phyloP scores from a whole-genome alignment of 2,113 vertebrate genomes.

The Sorex fumeus region DNA sequence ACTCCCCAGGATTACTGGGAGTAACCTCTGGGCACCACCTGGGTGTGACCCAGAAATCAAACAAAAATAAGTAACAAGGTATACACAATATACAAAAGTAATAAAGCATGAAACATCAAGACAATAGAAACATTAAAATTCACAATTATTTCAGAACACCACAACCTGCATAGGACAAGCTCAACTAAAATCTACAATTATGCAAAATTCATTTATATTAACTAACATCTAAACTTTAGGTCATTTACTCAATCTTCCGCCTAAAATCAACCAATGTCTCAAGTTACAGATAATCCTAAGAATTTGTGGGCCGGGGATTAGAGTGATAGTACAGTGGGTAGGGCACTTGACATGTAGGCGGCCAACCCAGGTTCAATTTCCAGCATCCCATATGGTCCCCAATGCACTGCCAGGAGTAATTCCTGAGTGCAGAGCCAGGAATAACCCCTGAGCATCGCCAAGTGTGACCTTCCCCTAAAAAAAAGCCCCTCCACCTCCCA shows the following conservation, averaged over 20 bases:
- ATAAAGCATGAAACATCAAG: constrained; percentile 46
- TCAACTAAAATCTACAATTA: constrained; percentile 33
- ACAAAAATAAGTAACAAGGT: background rate
- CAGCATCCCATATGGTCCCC: no score
- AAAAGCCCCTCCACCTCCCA: no score
- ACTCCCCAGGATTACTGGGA: background rate
- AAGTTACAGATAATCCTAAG: constrained; percentile 61
- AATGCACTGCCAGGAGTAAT: no score
- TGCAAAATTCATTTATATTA: background rate
- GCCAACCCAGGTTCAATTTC: no score
- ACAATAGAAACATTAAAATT: constrained; percentile 35
- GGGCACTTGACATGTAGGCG: no score
- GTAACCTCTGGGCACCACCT: background rate
- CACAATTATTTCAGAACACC: constrained; percentile 38
- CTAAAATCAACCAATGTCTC: constrained; percentile 42
- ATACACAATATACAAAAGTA: background rate
- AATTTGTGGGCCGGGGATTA: background rate
- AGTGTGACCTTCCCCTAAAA: no score
- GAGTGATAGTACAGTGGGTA: no score
- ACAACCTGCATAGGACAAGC: constrained; percentile 14
- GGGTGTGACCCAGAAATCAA: no score
- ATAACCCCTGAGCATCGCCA: no score
- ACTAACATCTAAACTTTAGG: constrained; percentile 42
- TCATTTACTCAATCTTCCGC: constrained; percentile 11
- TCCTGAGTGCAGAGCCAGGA: no score